phyloP scores from a whole-genome alignment of 2,113 vertebrate species.

The Laterallus jamaicensis region DNA sequence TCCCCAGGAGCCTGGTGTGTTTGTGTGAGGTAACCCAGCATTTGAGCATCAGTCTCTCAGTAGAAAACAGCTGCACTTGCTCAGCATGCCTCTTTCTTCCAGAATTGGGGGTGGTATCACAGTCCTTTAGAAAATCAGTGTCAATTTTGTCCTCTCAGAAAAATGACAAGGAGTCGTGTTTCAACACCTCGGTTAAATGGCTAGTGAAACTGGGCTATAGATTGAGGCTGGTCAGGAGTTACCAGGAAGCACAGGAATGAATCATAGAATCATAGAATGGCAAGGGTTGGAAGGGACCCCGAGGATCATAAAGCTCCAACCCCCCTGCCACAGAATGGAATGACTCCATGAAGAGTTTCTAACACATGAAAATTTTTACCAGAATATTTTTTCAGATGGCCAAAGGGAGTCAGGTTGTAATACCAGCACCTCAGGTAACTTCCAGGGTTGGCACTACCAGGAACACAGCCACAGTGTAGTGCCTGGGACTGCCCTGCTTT shows the following conservation, averaged over 20 bases:
- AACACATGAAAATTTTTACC: neutral
- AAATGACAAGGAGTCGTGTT: neutral
- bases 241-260: neutral
- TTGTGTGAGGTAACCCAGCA: neutral
- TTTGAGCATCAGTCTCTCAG: neutral
- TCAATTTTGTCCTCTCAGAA: neutral
- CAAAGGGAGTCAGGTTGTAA: neutral
- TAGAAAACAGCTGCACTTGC: neutral
- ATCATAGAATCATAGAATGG: no score
- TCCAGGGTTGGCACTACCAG: neutral
- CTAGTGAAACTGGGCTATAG: neutral
- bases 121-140: neutral
- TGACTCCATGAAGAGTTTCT: neutral
- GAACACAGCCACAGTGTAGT: neutral
- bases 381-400: neutral
- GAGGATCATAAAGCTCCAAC: no score
- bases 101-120: neutral
- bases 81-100: neutral
- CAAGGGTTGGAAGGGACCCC: no score
- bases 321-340: no score
- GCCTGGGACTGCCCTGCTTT: neutral
- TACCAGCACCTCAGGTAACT: neutral
- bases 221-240: neutral
- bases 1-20: neutral
- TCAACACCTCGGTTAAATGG: neutral